Evolutionary conservation across 2,888 invertebrate genomes (phyloP).

Genomic region (Biston stratarius): DNA sequence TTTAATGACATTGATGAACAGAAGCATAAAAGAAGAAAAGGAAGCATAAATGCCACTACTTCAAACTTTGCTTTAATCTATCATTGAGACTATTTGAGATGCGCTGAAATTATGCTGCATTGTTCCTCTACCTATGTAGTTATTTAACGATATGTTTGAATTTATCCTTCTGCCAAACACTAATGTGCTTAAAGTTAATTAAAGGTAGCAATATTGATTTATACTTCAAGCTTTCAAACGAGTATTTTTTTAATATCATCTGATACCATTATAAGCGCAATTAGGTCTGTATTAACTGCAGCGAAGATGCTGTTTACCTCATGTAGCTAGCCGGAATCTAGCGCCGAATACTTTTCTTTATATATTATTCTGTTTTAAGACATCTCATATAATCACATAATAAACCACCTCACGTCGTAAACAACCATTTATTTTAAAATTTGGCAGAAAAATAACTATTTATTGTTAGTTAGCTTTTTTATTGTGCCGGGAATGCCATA

Average conservation of each 20-base stretch:
- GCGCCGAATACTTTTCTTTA: no score
- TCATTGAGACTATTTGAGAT: no score
- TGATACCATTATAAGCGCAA: constrained; percentile 2
- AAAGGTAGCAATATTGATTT: constrained; percentile 16
- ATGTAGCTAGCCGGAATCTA: not conserved
- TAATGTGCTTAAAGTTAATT: constrained; percentile 1
- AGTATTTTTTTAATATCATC: not conserved
- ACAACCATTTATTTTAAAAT: not conserved
- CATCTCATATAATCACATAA: not conserved
- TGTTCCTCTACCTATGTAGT: not conserved
- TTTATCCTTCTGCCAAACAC: not conserved
- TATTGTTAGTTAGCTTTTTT: no score
- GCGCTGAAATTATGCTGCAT: not conserved
- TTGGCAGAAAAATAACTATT: no score
- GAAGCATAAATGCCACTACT: no score
- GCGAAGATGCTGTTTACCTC: not conserved
- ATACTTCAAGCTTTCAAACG: constrained; percentile 9
- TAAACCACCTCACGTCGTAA: not conserved
- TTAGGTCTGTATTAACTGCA: not conserved
- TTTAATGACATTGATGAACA: no score
- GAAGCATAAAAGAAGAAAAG: no score
- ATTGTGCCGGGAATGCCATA: no score
- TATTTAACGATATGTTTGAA: not conserved
- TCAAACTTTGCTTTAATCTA: no score
- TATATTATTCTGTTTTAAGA: not conserved